Evolutionary conservation across 2,888 invertebrate species (phyloP).

Genomic region (Ennomos quercinarius): DNA sequence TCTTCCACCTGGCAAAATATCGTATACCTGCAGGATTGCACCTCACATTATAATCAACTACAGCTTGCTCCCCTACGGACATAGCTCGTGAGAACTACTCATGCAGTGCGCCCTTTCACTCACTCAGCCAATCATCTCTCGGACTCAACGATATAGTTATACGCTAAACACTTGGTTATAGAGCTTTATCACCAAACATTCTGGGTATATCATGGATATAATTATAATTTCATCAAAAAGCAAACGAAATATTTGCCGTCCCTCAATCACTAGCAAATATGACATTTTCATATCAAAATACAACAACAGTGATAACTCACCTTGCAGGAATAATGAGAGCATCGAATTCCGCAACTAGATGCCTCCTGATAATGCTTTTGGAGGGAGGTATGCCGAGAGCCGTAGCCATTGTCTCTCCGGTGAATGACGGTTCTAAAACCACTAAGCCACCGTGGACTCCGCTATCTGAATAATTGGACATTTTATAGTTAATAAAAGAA

Average conservation of each 20-base stretch:
- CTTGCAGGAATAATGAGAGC: conserved; percentile 96
- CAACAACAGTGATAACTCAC: conserved; percentile 74
- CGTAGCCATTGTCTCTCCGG: conserved; percentile 97
- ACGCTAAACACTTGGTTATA: not conserved
- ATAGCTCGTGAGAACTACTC: conserved; percentile 39
- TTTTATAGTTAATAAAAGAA: conserved; percentile 8
- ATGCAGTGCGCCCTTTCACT: conserved; percentile 43
- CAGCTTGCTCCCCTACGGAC: conserved; percentile 73
- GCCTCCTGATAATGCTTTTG: conserved; percentile 96
- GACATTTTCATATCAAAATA: conserved; percentile 46
- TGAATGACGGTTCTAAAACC: conserved; percentile 96
- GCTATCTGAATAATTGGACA: conserved; percentile 87
- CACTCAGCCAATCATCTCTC: conserved; percentile 18
- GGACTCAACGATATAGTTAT: conserved; percentile 7
- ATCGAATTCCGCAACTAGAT: conserved; percentile 96
- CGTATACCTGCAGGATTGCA: conserved; percentile 89
- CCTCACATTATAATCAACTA: conserved; percentile 84
- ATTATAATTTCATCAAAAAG: conserved; percentile 19
- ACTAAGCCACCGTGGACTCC: conserved; percentile 98
- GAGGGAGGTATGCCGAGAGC: conserved; percentile 96
- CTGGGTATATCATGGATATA: not conserved
- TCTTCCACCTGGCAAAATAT: conserved; percentile 94
- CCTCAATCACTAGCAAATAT: conserved; percentile 50
- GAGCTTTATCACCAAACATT: conserved; percentile 33
- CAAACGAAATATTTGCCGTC: conserved; percentile 30